These are phyloP conservation scores for Heliopora coerulea DNA, from an alignment of 92 coral and sea anemone genomes.

Conservation along the genomic window DNA sequence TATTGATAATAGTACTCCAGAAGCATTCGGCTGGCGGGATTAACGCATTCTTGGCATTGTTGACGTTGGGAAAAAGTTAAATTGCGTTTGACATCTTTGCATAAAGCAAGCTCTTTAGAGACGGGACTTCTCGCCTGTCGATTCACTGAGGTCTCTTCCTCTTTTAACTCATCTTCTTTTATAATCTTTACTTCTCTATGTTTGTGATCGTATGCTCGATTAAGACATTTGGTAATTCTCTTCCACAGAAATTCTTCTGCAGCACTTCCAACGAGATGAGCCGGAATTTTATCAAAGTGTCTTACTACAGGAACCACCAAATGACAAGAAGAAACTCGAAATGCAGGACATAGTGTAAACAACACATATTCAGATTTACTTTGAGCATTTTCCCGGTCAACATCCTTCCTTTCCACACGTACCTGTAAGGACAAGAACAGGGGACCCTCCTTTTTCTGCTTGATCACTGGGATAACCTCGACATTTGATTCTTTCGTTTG, in stretches of 20 bases:
- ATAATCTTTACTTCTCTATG: background rate
- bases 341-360: background rate
- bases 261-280: background rate
- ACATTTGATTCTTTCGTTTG: background rate
- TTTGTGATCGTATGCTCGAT: background rate
- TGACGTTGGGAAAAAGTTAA: background rate
- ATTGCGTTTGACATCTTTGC: too few species aligned
- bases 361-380: background rate
- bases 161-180: background rate
- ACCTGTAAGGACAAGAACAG: background rate
- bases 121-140: too few species aligned
- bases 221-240: constrained; percentile 1
- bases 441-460: background rate
- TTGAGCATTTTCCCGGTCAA: background rate
- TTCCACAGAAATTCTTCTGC: background rate
- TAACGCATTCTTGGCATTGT: background rate
- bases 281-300: too few species aligned
- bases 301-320: background rate
- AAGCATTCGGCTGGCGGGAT: constrained; percentile 15
- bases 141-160: background rate
- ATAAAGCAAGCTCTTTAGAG: too few species aligned
- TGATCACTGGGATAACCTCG: background rate
- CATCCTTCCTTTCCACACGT: too few species aligned
- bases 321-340: background rate
- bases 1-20: background rate